Conservation (phyloP, 2,797 vertebrate species). For the Onychomys torridus region DNA sequence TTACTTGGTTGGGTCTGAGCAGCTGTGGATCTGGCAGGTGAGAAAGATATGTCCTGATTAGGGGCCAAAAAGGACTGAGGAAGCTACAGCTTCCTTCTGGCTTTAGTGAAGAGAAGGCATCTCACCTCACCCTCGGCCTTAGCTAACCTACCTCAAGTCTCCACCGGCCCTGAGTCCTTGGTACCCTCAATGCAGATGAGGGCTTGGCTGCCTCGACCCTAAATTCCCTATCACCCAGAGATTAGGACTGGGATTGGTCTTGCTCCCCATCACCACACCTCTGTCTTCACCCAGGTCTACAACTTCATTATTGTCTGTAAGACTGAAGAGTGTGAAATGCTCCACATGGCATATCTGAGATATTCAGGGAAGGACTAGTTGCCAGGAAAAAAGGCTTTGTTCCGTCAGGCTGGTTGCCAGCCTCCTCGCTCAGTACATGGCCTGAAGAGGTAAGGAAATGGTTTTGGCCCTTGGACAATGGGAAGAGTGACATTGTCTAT, state of each 20-base stretch:
- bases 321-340: rapidly evolving
- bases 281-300: background rate
- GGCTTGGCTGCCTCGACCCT: background rate
- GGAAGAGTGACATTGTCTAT: background rate
- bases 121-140: background rate
- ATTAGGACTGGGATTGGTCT: background rate
- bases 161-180: too few species aligned
- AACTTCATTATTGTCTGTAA: background rate
- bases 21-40: too few species aligned
- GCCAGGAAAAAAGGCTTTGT: background rate
- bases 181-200: background rate
- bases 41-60: too few species aligned
- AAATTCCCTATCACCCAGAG: background rate
- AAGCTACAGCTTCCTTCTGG: constrained; percentile 29
- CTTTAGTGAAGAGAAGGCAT: background rate
- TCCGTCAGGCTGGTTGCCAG: background rate
- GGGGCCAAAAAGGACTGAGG: too few species aligned
- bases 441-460: background rate
- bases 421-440: background rate
- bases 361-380: background rate
- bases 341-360: background rate
- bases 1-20: too few species aligned
- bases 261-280: rapidly evolving
- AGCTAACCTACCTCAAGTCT: background rate
- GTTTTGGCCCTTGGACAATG: background rate